Percentiles rank a stretch among this genome's conserved stretches.
Conservation (phyloP, 2,888 invertebrate species). For the Imbricaverruca yamaguchii region DNA sequence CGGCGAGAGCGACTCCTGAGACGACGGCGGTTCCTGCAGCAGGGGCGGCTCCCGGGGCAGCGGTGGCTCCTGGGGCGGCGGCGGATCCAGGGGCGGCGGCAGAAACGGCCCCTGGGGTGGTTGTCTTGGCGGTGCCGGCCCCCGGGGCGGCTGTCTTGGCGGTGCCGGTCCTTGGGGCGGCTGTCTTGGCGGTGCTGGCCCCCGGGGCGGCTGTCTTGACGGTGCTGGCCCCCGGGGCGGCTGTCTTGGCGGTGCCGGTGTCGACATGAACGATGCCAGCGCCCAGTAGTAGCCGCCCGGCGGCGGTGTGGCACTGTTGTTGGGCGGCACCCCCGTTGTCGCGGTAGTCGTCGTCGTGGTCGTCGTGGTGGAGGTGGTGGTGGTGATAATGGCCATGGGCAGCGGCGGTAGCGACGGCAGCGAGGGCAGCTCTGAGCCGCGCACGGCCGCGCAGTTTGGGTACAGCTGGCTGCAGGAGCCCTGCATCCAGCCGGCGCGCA, state of each 20-base stretch:
- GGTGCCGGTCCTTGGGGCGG: not conserved
- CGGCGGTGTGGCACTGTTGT: not conserved
- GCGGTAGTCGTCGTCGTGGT: not conserved
- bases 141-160: not conserved
- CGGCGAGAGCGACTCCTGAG: too few relatives aligned
- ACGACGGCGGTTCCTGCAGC: too few relatives aligned
- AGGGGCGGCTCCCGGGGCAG: too few relatives aligned
- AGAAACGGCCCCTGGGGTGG: too few relatives aligned
- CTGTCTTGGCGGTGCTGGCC: not conserved
- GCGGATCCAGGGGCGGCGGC: too few relatives aligned
- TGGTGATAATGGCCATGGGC: not conserved
- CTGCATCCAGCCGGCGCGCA: conserved; percentile 34
- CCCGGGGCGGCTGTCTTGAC: not conserved
- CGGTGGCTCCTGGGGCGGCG: too few relatives aligned
- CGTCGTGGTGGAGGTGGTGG: not conserved
- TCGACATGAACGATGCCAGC: not conserved
- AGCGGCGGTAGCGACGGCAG: not conserved
- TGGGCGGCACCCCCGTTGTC: not conserved
- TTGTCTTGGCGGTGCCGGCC: not conserved
- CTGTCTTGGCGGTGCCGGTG: not conserved
- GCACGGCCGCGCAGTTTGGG: conserved; percentile 30
- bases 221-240: not conserved
- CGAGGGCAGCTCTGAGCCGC: conserved; percentile 23
- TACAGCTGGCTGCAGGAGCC: conserved; percentile 31
- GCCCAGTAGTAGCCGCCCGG: conserved; percentile 1